These are phyloP conservation scores for Pseudococcus longispinus DNA, from an alignment of 2,888 invertebrate genomes.

Conservation along the genomic window DNA sequence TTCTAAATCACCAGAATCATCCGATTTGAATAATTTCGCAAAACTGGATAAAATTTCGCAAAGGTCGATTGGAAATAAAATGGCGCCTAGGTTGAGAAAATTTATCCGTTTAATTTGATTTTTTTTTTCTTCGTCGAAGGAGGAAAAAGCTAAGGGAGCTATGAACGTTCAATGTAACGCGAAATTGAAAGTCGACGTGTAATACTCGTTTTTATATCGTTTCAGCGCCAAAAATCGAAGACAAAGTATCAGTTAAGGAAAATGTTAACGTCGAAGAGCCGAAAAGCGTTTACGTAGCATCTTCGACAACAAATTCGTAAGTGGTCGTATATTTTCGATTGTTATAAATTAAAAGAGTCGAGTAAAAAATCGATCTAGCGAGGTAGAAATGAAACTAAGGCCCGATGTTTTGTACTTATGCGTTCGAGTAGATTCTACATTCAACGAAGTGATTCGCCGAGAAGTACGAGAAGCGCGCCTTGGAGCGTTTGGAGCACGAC, in stretches of 20 bases:
- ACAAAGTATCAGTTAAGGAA: slow-evolving; percentile 62
- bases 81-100: not conserved
- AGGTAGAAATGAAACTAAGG: too few relatives aligned
- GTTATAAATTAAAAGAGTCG: not conserved
- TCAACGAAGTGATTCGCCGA: slow-evolving; percentile 66
- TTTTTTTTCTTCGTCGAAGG: not conserved
- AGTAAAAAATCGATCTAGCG: not conserved
- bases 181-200: slow-evolving; percentile 33
- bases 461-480: slow-evolving; percentile 83
- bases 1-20: not conserved
- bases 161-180: slow-evolving; percentile 28
- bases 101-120: slow-evolving; percentile 22
- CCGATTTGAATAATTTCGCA: not conserved
- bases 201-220: slow-evolving; percentile 30
- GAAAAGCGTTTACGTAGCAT: slow-evolving; percentile 54
- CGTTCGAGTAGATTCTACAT: slow-evolving; percentile 41
- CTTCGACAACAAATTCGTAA: slow-evolving; percentile 52
- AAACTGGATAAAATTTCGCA: not conserved
- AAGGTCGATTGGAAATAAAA: not conserved
- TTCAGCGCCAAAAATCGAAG: slow-evolving; percentile 63
- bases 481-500: slow-evolving; percentile 64
- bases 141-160: not conserved
- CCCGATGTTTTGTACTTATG: not conserved
- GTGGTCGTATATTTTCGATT: not conserved
- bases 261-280: slow-evolving; percentile 62